These are phyloP conservation scores for Melanitta fusca DNA, from an alignment of 2,797 vertebrate genomes.

Conservation along the genomic window DNA sequence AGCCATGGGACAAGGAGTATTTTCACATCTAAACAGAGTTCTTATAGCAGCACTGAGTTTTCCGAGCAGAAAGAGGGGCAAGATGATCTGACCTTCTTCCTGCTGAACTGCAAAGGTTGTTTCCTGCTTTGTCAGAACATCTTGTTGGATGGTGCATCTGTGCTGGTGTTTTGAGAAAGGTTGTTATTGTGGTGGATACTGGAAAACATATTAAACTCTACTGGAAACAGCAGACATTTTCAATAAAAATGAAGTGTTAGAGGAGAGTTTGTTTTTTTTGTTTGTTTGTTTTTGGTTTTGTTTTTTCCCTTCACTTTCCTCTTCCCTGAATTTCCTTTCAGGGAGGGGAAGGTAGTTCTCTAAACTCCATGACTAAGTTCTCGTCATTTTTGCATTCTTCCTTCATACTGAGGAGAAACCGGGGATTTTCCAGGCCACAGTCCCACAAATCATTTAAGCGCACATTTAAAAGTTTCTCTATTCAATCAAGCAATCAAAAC, in stretches of 20 bases:
- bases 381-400: constrained; percentile 32
- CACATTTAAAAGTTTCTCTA: not conserved
- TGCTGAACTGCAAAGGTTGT: constrained; percentile 42
- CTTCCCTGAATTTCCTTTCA: not conserved
- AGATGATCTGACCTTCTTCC: constrained; percentile 59
- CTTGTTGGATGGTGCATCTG: not conserved
- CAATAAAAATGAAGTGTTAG: constrained; percentile 18
- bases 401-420: not conserved
- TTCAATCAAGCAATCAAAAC: not conserved
- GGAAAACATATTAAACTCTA: constrained; percentile 57
- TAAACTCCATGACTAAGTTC: constrained; percentile 1
- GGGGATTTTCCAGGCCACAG: not conserved
- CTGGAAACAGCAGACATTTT: not conserved
- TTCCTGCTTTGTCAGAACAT: constrained; percentile 66
- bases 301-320: not conserved
- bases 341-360: not conserved
- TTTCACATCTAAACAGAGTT: constrained; percentile 25
- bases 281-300: too few species aligned
- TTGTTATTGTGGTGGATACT: not conserved
- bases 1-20: not conserved
- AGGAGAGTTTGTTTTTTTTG: not conserved
- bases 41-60: constrained; percentile 21
- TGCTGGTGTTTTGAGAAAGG: constrained; percentile 31
- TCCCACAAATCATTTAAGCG: not conserved
- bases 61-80: constrained; percentile 36